A percentile compares a stretch with the other conserved stretches of the same genome.
These are phyloP conservation scores for Xestia rhomboidea DNA, from an alignment of 2,888 invertebrate species.

Conservation along the genomic window DNA sequence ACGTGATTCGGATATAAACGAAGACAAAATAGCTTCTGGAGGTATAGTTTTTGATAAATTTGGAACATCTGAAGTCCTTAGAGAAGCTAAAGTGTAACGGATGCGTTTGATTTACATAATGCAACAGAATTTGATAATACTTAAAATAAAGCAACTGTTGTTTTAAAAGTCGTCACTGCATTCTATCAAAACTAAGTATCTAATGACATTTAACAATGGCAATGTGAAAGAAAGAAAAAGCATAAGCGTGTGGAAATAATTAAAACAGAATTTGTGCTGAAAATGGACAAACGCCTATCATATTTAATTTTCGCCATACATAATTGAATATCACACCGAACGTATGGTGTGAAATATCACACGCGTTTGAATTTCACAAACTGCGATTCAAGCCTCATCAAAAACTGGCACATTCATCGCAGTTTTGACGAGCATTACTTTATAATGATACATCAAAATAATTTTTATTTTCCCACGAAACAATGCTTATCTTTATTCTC, in stretches of 20 bases:
- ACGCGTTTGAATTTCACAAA: slow-evolving; percentile 48
- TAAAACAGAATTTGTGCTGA: slow-evolving; percentile 1
- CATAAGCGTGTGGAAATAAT: too few species aligned
- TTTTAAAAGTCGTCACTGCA: not conserved
- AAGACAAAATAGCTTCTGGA: too few species aligned
- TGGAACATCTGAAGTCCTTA: not conserved
- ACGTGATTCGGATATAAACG: not conserved
- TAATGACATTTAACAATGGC: not conserved
- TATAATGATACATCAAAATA: slow-evolving; percentile 63
- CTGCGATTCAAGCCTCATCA: slow-evolving; percentile 37
- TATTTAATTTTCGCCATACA: slow-evolving; percentile 23
- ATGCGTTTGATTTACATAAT: too few species aligned
- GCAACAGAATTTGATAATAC: not conserved
- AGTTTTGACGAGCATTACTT: slow-evolving; percentile 54
- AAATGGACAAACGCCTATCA: slow-evolving; percentile 10
- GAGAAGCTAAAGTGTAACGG: not conserved
- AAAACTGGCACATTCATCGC: slow-evolving; percentile 37
- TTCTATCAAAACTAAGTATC: not conserved
- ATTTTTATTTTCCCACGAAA: slow-evolving; percentile 70
- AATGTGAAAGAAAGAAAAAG: too few species aligned
- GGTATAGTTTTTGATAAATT: not conserved
- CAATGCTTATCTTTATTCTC: slow-evolving; percentile 65
- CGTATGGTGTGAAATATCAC: slow-evolving; percentile 46
- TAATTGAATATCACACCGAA: slow-evolving; percentile 21
- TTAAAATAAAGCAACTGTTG: not conserved